phyloP scores from a whole-genome alignment of 2,888 invertebrate genomes.

The Clostera curtula region DNA sequence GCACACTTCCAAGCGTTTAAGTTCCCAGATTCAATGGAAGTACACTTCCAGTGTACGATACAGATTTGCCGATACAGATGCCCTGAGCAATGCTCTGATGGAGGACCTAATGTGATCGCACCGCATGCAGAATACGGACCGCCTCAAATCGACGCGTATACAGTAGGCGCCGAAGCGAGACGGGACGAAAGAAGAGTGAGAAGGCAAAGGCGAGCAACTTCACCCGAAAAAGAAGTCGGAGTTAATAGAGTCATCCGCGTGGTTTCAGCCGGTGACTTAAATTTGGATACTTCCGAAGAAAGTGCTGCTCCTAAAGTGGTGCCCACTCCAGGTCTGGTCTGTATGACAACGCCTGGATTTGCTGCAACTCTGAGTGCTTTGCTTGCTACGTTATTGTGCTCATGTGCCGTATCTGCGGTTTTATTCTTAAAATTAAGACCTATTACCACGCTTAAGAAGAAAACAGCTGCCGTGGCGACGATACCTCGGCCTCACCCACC shows the following conservation, averaged over 20 bases:
- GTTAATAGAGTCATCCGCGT: constrained; percentile 92
- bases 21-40: constrained; percentile 97
- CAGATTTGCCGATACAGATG: constrained; percentile 95
- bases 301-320: constrained; percentile 69
- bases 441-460: constrained; percentile 73
- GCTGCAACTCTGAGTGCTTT: constrained; percentile 89
- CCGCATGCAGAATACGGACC: constrained; percentile 82
- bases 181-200: constrained; percentile 83
- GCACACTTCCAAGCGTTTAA: constrained; percentile 97
- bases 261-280: constrained; percentile 91
- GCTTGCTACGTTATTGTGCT: constrained; percentile 86
- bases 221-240: constrained; percentile 88
- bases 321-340: constrained; percentile 85
- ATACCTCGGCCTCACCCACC: constrained; percentile 63
- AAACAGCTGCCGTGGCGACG: constrained; percentile 67
- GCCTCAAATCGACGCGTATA: constrained; percentile 73
- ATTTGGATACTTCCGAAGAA: constrained; percentile 87
- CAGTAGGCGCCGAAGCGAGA: constrained; percentile 78
- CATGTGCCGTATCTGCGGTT: constrained; percentile 90
- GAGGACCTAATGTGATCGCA: constrained; percentile 60
- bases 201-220: constrained; percentile 76
- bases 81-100: constrained; percentile 92
- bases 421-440: constrained; percentile 88
- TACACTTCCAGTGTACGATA: constrained; percentile 96
- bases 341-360: constrained; percentile 96